Base-by-base conservation (phyloP, 2,113 vertebrate genomes). In the Pachycephala philippinensis region DNA sequence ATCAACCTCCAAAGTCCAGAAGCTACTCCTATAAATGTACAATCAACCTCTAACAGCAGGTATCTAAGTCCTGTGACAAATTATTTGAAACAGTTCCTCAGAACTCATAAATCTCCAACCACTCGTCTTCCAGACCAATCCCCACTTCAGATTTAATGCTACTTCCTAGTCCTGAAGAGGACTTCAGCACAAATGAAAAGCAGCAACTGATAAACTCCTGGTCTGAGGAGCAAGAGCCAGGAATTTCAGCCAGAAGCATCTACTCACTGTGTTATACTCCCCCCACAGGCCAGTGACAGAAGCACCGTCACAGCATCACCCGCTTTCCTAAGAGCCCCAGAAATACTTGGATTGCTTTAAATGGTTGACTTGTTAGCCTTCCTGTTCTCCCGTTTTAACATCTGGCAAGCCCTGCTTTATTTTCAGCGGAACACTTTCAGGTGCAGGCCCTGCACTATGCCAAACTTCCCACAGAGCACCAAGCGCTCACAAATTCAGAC, bases 361-460 rank as follows among this genome's bases (percentile, higher is more conserved):
- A 54, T 7, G 20, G 13, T 28, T 77, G 9, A 9, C 15, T 80
- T 42, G 65, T 3, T 21, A 47, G 71, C 30, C 40, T 66, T 70
- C 23, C 50, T 63, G 12, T 22, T 65, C 50, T 84, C 50, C 49
- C 42, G 37, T 49, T 81, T 52, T 18, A 77, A 70, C 24, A 70
- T 19, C 39, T 6, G 1, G 5, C 16, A 35, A 59, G 72, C 19
- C 61, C 26, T 47, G 63, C 45, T 92, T 77, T 76, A 53, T 66
- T 66, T 86, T 65, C 63, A 92, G 54, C 40, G 56, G 65, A 52
- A 64, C 39, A 15, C 59, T 88, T 81, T 63, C 7, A 78, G 40
- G 35, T 21, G 35, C 50, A 65, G 22, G 37, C 37, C 61, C 8
- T 0, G 37, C 56, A 71, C 4, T 3, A 35, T 1, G 2, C 27